Conservation (phyloP, 2,888 invertebrate species). For the Maniola hyperantus region DNA sequence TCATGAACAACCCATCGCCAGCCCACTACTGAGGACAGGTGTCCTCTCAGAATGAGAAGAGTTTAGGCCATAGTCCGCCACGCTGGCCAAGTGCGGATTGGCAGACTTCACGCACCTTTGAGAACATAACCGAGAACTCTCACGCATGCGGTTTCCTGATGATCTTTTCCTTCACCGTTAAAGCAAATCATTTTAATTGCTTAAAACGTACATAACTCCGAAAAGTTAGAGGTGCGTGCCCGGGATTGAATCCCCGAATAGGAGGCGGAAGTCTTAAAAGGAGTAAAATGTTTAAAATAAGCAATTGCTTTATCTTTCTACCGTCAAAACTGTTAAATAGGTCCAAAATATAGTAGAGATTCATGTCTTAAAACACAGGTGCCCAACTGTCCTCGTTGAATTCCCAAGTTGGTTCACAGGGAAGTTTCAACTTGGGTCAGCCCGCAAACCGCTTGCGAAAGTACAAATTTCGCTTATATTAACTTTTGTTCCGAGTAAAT, state of each 20-base stretch:
- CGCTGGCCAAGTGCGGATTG: no score
- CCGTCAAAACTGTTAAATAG: not conserved
- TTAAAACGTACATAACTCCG: not conserved
- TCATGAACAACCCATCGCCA: no score
- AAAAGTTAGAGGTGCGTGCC: no score
- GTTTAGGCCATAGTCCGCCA: no score
- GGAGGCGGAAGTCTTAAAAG: no score
- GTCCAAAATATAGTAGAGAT: conserved; percentile 36
- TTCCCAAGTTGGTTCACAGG: conserved; percentile 54
- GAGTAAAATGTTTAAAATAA: not conserved
- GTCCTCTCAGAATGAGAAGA: no score
- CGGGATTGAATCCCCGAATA: no score
- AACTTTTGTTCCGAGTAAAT: conserved; percentile 77
- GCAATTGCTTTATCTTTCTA: not conserved
- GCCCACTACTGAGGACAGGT: no score
- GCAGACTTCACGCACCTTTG: no score
- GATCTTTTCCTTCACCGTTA: no score
- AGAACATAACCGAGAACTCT: no score
- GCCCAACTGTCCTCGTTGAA: conserved; percentile 45
- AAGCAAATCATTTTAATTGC: not conserved
- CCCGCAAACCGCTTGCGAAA: conserved; percentile 67
- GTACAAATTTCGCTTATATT: conserved; percentile 79
- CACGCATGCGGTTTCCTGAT: no score
- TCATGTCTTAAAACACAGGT: conserved; percentile 51
- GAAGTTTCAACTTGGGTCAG: conserved; percentile 56